A percentile compares a stretch with the other conserved stretches of the same genome.
These are phyloP conservation scores for Galemys pyrenaicus DNA, from an alignment of 2,113 vertebrate genomes.

Conservation along the genomic window DNA sequence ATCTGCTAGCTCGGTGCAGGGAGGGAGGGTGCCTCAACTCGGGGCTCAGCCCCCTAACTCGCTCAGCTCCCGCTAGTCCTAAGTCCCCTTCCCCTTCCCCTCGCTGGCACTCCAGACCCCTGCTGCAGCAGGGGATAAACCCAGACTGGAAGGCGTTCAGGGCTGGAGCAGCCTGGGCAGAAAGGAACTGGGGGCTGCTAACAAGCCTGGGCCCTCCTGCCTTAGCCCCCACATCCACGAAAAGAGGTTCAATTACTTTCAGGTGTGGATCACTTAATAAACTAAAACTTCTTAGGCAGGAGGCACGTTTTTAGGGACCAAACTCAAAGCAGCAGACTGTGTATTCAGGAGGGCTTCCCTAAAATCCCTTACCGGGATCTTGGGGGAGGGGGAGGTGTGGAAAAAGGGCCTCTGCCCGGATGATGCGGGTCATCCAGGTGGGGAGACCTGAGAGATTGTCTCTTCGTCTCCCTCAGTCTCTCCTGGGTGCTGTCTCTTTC, in stretches of 20 bases:
- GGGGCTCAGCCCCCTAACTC: background rate
- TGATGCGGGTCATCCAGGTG: background rate
- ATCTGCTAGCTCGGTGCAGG: rapidly evolving
- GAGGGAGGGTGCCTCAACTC: background rate
- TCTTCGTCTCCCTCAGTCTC: background rate
- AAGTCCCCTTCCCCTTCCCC: background rate
- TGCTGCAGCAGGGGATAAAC: too few relatives aligned
- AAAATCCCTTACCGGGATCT: background rate
- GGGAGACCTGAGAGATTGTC: background rate
- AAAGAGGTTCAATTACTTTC: constrained; percentile 78
- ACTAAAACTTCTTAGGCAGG: constrained; percentile 71
- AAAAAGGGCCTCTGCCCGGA: background rate
- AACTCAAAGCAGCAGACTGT: constrained; percentile 79
- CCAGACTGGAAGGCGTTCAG: background rate
- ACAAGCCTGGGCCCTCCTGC: background rate
- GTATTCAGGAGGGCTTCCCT: background rate
- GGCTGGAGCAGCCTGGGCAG: background rate
- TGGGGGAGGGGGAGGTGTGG: background rate
- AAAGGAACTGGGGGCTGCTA: background rate
- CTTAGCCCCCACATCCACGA: background rate
- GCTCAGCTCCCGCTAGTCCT: background rate
- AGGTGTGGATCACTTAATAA: constrained; percentile 80
- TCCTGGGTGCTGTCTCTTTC: background rate
- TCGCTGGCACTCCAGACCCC: background rate
- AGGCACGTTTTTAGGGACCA: constrained; percentile 65